Evolutionary conservation across 2,113 vertebrate species (phyloP), one percentile per base, ranked within the genome.

Genomic region (Rhinopithecus roxellana): DNA sequence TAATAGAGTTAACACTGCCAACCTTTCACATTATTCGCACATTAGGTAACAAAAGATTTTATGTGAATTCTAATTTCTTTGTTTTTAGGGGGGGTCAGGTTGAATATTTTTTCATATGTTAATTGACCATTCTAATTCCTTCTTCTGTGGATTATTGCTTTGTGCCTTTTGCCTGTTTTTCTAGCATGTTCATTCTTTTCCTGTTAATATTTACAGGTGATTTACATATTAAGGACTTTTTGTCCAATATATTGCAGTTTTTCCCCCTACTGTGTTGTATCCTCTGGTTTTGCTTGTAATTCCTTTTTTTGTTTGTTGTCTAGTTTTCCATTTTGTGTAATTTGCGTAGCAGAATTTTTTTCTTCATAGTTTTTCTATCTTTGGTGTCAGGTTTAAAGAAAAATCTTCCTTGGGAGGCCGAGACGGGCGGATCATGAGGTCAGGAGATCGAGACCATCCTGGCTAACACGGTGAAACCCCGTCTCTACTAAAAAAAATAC

Each of bases 101-200:
- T 92, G 17, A 35, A 70, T 77, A 32, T 70, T 80, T 72, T 88
- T 92, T 89, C 32, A 8, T 69, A 16, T 64, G 17, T 94, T 91
- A 32, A 30, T 83, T 57, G 52, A 84, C 38, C 50, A 52, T 93
- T 80, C 6, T 8, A 30, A 7, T 84, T 95, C n/a, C 25, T 85
- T 59, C 20, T 80, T 59, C 38, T 80, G 14, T 75, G 43, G 16
- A 45, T 72, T 48, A 81, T 32, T 8, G 16, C 30, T 87, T 90
- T 59, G 5, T 89, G n/a, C 55, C 35, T 95, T 80, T 94, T 86
- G 75, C 61, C 22, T 88, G 3, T 83, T 94, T 96, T 96, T 83
- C 59, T 69, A 69, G 81, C 22, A 57, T 90, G 10, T 48, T 57
- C 5, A 18, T 80, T 74, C 81, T 95, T 88, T 94, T 69, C 80